Conservation (phyloP, 2,888 invertebrate species). For the Drosophila melanosoma region DNA sequence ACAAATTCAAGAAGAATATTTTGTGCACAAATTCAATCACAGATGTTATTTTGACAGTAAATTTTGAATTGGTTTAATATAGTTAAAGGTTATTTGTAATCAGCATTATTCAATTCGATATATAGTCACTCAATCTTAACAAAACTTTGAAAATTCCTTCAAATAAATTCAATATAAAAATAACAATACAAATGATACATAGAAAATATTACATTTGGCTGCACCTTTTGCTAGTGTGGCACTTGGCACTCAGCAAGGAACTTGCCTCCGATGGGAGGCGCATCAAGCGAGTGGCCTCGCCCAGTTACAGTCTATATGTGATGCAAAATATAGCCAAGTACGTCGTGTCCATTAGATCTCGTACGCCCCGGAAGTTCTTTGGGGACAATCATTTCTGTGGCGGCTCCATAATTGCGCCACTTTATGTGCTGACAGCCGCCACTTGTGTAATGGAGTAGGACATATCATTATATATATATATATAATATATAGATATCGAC, state of each 20-base stretch:
- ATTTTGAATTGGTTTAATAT: too few species aligned
- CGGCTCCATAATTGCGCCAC: slow-evolving; percentile 47
- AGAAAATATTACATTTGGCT: neutral
- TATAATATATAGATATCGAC: too few species aligned
- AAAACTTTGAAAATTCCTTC: neutral
- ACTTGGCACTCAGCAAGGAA: neutral
- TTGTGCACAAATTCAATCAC: too few species aligned
- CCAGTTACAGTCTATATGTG: slow-evolving; percentile 1
- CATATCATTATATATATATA: neutral
- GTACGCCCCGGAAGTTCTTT: slow-evolving; percentile 47
- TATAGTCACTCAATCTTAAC: neutral
- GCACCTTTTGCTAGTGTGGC: neutral
- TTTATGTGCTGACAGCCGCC: slow-evolving; percentile 58
- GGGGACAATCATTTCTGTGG: slow-evolving; percentile 69
- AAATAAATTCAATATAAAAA: neutral
- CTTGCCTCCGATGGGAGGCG: slow-evolving; percentile 10
- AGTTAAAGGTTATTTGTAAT: too few species aligned
- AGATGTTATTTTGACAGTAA: too few species aligned
- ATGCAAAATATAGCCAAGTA: slow-evolving; percentile 28
- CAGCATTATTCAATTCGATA: neutral
- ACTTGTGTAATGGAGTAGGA: slow-evolving; percentile 62
- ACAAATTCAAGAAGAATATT: too few species aligned
- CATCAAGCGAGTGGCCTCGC: slow-evolving; percentile 46
- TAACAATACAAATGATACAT: neutral
- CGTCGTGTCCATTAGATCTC: slow-evolving; percentile 62